phyloP scores from a whole-genome alignment of 1,140 invertebrate genomes.

The Geopemphigus sp. region DNA sequence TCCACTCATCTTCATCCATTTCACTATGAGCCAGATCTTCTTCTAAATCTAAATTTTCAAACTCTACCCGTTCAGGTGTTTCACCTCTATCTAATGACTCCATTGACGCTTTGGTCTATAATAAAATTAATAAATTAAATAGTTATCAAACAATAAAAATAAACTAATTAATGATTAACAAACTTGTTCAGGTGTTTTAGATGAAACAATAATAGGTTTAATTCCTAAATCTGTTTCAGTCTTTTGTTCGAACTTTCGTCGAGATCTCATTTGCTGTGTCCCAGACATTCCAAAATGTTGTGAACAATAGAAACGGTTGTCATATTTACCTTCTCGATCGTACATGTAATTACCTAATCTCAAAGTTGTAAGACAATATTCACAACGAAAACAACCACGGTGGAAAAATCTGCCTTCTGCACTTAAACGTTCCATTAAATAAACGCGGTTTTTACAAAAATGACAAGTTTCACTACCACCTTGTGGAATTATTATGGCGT shows the following conservation, averaged over 20 bases:
- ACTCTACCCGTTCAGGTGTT: slow-evolving; percentile 80
- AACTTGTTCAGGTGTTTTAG: slow-evolving; percentile 55
- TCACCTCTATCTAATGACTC: slow-evolving; percentile 55
- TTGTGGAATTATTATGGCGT: slow-evolving; percentile 63
- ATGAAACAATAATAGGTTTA: slow-evolving; percentile 50
- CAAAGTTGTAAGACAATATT: slow-evolving; percentile 70
- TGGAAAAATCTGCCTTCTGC: slow-evolving; percentile 86
- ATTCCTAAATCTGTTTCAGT: slow-evolving; percentile 45
- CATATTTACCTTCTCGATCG: slow-evolving; percentile 71
- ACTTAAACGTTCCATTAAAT: slow-evolving; percentile 81
- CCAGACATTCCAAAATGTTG: slow-evolving; percentile 72
- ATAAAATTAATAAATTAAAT: slow-evolving; percentile 8
- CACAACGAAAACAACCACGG: slow-evolving; percentile 76
- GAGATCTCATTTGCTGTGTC: slow-evolving; percentile 56
- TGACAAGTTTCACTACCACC: slow-evolving; percentile 76
- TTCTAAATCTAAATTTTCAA: slow-evolving; percentile 61
- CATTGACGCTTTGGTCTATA: slow-evolving; percentile 36
- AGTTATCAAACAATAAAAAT: neutral
- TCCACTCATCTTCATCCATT: slow-evolving; percentile 92
- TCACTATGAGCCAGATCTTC: slow-evolving; percentile 56
- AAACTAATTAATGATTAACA: neutral
- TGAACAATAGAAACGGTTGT: slow-evolving; percentile 75
- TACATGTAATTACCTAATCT: slow-evolving; percentile 73
- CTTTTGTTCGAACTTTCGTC: slow-evolving; percentile 38
- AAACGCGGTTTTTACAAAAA: slow-evolving; percentile 83